Conservation (phyloP, 1,140 invertebrate genomes). For the Micrasema longulum region DNA sequence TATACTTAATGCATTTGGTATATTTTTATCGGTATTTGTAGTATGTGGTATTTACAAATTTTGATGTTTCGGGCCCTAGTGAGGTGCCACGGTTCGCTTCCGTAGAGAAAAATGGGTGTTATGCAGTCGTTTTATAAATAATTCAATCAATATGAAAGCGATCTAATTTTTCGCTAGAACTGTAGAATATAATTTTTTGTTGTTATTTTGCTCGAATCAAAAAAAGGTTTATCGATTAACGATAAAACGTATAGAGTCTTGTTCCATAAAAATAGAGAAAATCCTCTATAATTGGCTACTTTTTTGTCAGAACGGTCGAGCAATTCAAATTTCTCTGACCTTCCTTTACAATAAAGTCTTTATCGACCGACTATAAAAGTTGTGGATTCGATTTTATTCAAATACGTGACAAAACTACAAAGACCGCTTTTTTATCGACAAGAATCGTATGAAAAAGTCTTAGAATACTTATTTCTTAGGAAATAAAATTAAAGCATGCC, state of each 20-base stretch:
- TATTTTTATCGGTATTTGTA: too few relatives aligned
- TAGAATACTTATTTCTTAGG: background rate
- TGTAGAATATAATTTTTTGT: too few relatives aligned
- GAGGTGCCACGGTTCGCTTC: too few relatives aligned
- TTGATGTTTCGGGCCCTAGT: too few relatives aligned
- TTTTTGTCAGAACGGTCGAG: background rate
- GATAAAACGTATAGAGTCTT: background rate
- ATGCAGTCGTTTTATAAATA: too few relatives aligned
- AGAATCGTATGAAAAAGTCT: background rate
- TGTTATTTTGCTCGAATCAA: too few relatives aligned
- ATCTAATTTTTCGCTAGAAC: too few relatives aligned
- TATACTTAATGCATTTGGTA: too few relatives aligned
- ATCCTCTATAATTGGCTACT: background rate
- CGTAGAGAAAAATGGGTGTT: too few relatives aligned
- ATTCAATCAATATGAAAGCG: too few relatives aligned
- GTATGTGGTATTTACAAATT: too few relatives aligned
- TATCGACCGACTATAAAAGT: slow-evolving; percentile 21
- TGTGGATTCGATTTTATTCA: slow-evolving; percentile 23
- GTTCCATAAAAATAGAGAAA: background rate
- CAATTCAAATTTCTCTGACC: slow-evolving; percentile 19
- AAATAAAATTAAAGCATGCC: background rate
- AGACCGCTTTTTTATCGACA: slow-evolving; percentile 7
- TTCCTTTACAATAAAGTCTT: slow-evolving; percentile 30
- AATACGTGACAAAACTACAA: slow-evolving; percentile 24
- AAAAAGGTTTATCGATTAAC: background rate